Evolutionary conservation across 2,797 vertebrate genomes (phyloP).

Genomic region (Lagothrix lagotricha): DNA sequence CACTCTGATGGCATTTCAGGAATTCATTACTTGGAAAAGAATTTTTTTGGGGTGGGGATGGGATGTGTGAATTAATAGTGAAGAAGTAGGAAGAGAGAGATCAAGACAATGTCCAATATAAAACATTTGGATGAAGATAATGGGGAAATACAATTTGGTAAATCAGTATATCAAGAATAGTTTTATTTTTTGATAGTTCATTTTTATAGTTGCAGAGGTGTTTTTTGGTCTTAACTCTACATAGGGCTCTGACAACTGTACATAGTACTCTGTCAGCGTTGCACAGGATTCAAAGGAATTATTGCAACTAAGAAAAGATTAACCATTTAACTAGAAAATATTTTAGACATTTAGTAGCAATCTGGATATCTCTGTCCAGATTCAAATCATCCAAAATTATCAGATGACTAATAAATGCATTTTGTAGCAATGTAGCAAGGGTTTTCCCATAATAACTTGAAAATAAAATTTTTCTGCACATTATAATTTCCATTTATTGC

Average conservation of each 20-base stretch:
- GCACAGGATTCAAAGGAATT: background rate
- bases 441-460: constrained; percentile 59
- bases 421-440: constrained; percentile 21
- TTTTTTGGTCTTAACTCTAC: background rate
- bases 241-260: background rate
- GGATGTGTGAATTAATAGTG: background rate
- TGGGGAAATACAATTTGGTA: background rate
- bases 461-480: constrained; percentile 65
- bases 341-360: constrained; percentile 44
- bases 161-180: background rate
- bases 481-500: constrained; percentile 54
- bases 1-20: constrained; percentile 69
- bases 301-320: background rate
- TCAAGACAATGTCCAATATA: background rate
- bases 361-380: background rate
- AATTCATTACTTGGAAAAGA: constrained; percentile 68
- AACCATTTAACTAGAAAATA: constrained; percentile 36
- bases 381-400: constrained; percentile 57
- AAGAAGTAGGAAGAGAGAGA: background rate
- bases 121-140: constrained; percentile 43
- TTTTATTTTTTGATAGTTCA: constrained; percentile 11
- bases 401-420: constrained; percentile 40
- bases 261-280: background rate
- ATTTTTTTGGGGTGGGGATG: constrained; percentile 11
- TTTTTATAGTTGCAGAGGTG: background rate